Evolutionary conservation across 2,797 vertebrate species (phyloP), one percentile per base, ranked within the genome.

Genomic region (Austrolebias charrua): DNA sequence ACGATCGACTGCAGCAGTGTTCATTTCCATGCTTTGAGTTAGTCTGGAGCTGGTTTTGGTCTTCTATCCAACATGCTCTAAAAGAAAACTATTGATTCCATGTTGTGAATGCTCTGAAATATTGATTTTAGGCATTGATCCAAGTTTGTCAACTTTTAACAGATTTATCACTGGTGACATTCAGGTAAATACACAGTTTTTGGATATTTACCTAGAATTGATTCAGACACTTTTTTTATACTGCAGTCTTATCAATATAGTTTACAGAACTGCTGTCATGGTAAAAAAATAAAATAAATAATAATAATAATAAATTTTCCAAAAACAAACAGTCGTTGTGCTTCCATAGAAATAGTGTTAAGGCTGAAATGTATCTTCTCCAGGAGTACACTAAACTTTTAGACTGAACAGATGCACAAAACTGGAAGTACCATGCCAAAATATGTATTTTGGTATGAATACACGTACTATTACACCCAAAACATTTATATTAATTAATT

Each of bases 11-110:
- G 50, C 51, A 57, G 14, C 48, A 40, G 42, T 8, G 14, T 58
- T 73, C 57, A 60, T 79, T 79, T 66, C 68, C 14, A 55, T 66
- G 58, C 38, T 69, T 55, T 46, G 46, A 50, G 50, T 58, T 28
- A 46, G 20, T 31, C 46, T 43, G 19, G 6, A 55, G 24, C 24
- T 24, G 24, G 24, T 48, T 16, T 64, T 8, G 8, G 44, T 24
- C 44, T 59, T 45, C 48, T 66, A 49, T 65, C 38, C 54, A 35
- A 35, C n/a, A 45, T 0, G 38, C 14, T 49, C 28, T n/a, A 35
- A 19, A 44, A 9, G 63, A n/a, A 57, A 45, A 11, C 11, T 33
- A 45, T 20, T 19, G 13, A 53, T 38, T 40, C 11, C 10, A 16
- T 46, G 29, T 38, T 53, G n/a, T 12, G 19, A 43, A 31, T 24